Conservation (phyloP, 2,888 invertebrate species). For the Chaetoderma sp. region DNA sequence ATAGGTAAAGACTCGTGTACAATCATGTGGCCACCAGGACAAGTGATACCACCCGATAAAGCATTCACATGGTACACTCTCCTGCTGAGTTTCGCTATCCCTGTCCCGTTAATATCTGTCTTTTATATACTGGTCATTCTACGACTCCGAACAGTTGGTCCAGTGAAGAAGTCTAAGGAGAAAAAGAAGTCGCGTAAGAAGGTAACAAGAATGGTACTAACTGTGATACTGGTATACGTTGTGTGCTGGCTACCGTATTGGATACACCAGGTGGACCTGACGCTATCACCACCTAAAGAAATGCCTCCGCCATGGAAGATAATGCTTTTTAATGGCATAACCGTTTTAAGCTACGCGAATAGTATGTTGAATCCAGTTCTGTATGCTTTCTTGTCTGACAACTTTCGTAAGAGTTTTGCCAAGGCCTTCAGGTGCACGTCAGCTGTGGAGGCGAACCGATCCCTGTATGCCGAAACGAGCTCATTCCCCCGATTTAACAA, state of each 20-base stretch:
- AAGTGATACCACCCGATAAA: slow-evolving; percentile 57
- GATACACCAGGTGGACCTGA: slow-evolving; percentile 60
- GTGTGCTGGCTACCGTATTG: slow-evolving; percentile 68
- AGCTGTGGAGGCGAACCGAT: slow-evolving; percentile 46
- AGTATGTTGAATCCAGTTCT: slow-evolving; percentile 67
- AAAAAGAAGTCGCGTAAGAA: slow-evolving; percentile 60
- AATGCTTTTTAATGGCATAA: slow-evolving; percentile 59
- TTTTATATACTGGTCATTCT: slow-evolving; percentile 66
- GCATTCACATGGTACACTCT: slow-evolving; percentile 67
- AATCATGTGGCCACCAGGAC: slow-evolving; percentile 59
- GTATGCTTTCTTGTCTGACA: slow-evolving; percentile 67
- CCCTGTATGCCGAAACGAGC: slow-evolving; percentile 51
- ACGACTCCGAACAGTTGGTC: slow-evolving; percentile 62
- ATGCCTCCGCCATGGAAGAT: slow-evolving; percentile 40
- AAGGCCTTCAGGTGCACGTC: slow-evolving; percentile 65
- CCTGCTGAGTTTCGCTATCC: slow-evolving; percentile 63
- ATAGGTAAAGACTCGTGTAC: slow-evolving; percentile 50
- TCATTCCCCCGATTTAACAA: slow-evolving; percentile 47
- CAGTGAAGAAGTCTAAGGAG: slow-evolving; percentile 61
- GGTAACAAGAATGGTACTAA: slow-evolving; percentile 66
- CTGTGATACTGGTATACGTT: slow-evolving; percentile 65
- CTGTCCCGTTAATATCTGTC: slow-evolving; percentile 62
- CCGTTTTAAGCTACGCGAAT: slow-evolving; percentile 64
- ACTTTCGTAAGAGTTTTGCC: slow-evolving; percentile 65
- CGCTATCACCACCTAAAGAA: slow-evolving; percentile 34